Evolutionary conservation across 2,797 vertebrate species (phyloP), one percentile per base, ranked within the genome.

Genomic region (Danio jaintianensis): DNA sequence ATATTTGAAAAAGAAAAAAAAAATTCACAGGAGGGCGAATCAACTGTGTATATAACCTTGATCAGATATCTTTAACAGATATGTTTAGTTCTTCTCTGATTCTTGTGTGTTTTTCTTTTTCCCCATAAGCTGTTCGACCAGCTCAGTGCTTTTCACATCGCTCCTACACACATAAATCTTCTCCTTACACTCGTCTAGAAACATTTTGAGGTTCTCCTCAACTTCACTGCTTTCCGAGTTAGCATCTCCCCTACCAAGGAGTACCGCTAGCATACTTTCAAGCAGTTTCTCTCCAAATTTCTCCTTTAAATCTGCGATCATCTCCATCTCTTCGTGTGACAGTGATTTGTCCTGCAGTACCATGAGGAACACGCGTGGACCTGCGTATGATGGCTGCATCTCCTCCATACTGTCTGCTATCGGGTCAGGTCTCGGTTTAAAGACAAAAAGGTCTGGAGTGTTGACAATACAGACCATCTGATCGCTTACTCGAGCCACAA

Each of bases 351-450:
- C 64, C n/a, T 62, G 45, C 15, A 75, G 50, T 20, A 82, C 9
- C 36, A 74, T 22, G 43, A 79, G 55, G 81, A 78, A 74, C 36
- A 82, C 29, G 8, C 67, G n/a, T 12, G 36, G 22, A 7, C 55
- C 80, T 8, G 20, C 1, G 16, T 43, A 68, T 7, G 45, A 68
- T 10, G 63, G 62, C 42, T 50, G 42, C 18, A 68, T 29, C 61
- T 61, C 45, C 13, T 79, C 40, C 0, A 55, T 38, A 42, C 13
- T 36, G 13, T 79, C 18, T 11, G 36, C 15, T 18, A 45, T 15
- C n/a, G 43, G 12, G n/a, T 55, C 67, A 55, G 62, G 22, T 6
- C 29, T 7, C 9, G 36, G 48, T 70, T 53, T 53, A 18, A 38
- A 8, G 56, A 47, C 45, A 47, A 79, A 68, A 62, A 47, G 20